Percentiles rank a stretch among this genome's conserved stretches.
phyloP scores from a whole-genome alignment of 2,888 invertebrate genomes.

The Platycheirus albimanus region DNA sequence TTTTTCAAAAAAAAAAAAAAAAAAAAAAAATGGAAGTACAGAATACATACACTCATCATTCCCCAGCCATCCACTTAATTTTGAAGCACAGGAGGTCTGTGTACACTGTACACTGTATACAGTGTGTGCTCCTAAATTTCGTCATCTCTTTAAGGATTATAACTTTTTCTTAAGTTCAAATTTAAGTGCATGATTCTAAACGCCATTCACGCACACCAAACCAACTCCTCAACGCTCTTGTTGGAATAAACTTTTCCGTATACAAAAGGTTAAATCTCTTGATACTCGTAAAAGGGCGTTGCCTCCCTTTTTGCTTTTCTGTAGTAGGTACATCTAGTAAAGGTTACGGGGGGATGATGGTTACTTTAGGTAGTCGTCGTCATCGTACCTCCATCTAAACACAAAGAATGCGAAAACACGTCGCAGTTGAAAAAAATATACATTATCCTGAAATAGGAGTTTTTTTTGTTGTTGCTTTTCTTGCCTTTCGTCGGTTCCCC shows the following conservation, averaged over 20 bases:
- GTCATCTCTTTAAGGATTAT: slow-evolving; percentile 66
- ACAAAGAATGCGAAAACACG: slow-evolving; percentile 56
- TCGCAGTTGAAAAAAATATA: slow-evolving; percentile 33
- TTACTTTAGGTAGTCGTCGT: neutral
- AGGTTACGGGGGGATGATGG: slow-evolving; percentile 1
- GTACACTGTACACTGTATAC: too few relatives aligned
- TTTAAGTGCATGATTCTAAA: slow-evolving; percentile 57
- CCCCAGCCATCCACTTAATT: slow-evolving; percentile 13
- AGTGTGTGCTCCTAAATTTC: slow-evolving; percentile 29
- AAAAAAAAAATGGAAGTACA: too few relatives aligned
- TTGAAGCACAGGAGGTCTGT: neutral
- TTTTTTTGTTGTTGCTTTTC: slow-evolving; percentile 8
- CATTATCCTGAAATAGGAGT: slow-evolving; percentile 61
- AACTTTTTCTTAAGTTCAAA: slow-evolving; percentile 68
- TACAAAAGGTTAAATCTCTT: slow-evolving; percentile 72
- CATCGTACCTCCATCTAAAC: neutral
- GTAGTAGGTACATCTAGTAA: too few relatives aligned
- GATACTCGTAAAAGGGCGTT: slow-evolving; percentile 69
- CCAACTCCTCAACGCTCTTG: neutral
- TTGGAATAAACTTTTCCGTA: slow-evolving; percentile 23
- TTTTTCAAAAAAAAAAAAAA: slow-evolving; percentile 49
- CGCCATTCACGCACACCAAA: slow-evolving; percentile 21
- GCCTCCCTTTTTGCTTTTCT: slow-evolving; percentile 5
- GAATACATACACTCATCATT: slow-evolving; percentile 24
- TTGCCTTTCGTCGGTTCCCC: slow-evolving; percentile 15